Conservation (phyloP, 23 tunicate genomes). For the Halocynthia aurantium region DNA sequence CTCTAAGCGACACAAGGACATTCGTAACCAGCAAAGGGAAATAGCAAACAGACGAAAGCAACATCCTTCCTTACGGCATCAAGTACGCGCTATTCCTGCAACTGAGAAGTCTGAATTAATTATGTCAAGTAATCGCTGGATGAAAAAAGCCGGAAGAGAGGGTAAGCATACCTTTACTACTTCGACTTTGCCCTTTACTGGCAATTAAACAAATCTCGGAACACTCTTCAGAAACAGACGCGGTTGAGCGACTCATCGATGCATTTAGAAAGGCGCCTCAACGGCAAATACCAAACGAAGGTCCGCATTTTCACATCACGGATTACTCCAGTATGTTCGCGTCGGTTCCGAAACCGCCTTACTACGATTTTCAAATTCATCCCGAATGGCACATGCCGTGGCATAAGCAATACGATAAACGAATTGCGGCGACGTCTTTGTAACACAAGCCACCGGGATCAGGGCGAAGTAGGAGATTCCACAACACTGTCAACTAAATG, state of each 20-base stretch:
- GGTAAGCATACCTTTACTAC: slow-evolving; percentile 6
- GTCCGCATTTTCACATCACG: slow-evolving; percentile 86
- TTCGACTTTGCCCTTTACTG: no score
- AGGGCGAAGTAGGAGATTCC: no score
- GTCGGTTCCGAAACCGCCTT: slow-evolving; percentile 29
- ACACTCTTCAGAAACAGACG: slow-evolving; percentile 35
- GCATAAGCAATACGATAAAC: slow-evolving; percentile 80
- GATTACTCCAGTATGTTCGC: slow-evolving; percentile 74
- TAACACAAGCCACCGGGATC: no score
- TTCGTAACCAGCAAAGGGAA: no score
- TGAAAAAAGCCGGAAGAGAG: slow-evolving; percentile 63
- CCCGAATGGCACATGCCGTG: slow-evolving; percentile 90
- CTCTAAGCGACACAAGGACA: no score
- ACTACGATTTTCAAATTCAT: slow-evolving; percentile 79
- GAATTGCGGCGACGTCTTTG: background rate
- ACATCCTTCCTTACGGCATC: no score
- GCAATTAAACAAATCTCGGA: no score
- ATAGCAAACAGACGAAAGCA: no score
- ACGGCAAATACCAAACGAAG: slow-evolving; percentile 37
- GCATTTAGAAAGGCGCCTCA: slow-evolving; percentile 49
- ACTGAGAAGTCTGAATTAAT: no score
- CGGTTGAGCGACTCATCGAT: slow-evolving; percentile 43
- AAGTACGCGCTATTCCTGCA: no score
- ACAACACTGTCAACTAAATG: no score
- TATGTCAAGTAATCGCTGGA: slow-evolving; percentile 32